These are phyloP conservation scores for Cranoglanis bouderius DNA, from an alignment of 2,113 vertebrate genomes.

Conservation along the genomic window DNA sequence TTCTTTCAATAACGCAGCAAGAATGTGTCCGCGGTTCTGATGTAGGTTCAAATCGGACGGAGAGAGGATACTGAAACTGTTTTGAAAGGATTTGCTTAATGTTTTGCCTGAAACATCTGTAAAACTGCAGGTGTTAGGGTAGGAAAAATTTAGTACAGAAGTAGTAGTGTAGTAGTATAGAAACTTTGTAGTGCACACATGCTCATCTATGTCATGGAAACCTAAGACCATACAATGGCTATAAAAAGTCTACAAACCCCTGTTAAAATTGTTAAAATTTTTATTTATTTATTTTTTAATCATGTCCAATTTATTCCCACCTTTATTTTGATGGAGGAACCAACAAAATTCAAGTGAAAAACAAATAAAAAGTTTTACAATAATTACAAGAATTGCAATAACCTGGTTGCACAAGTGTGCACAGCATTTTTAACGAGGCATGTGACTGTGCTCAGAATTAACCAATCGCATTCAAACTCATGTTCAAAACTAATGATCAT, in stretches of 20 bases:
- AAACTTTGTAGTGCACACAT: not conserved
- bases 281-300: no score
- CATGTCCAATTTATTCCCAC: not conserved
- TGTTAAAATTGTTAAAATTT: not conserved
- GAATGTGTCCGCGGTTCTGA: not conserved
- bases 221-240: not conserved
- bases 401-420: not conserved
- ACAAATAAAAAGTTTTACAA: not conserved
- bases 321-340: not conserved
- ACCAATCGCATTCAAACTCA: not conserved
- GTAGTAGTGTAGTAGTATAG: no score
- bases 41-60: not conserved
- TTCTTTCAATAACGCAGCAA: not conserved
- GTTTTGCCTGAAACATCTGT: slow-evolving; percentile 35
- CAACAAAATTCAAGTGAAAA: not conserved
- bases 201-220: not conserved
- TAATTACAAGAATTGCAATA: not conserved
- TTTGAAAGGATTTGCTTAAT: slow-evolving; percentile 30
- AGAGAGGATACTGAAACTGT: slow-evolving; percentile 26
- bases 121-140: slow-evolving; percentile 15
- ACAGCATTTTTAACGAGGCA: not conserved
- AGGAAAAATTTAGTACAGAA: not conserved
- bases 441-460: not conserved
- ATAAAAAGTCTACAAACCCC: not conserved
- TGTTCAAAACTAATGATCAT: not conserved